Base-by-base conservation (phyloP, 2,113 vertebrate genomes). In the Noctilio leporinus region DNA sequence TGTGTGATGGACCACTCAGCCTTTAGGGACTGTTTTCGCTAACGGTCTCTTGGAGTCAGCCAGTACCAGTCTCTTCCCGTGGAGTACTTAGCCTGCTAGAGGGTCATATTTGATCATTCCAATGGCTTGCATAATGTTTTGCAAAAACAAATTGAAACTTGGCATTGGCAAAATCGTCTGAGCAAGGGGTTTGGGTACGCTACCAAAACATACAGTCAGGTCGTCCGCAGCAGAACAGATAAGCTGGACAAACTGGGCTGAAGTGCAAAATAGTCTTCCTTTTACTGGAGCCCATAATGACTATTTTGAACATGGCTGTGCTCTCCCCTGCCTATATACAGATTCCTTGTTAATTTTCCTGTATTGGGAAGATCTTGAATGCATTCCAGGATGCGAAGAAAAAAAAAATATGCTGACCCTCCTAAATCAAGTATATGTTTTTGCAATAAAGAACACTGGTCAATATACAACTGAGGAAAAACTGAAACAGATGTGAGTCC, bases 401-500 rank as follows among this genome's bases (percentile, higher is more conserved):
- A 93, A 78, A 93, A 78, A 86, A 89, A 94, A 88, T 51, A 98
- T 97, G 98, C 98, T 98, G 98, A 98, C 98, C 91, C 95, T 97
- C 95, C 96, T 97, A 98, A 98, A 98, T 97, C 40, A 87, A 97
- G 96, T 97, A 97, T 98, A 98, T 98, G 98, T 98, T 98, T 98
- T 98, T 98, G 98, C 98, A 98, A 98, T 98, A 98, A 98, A 98
- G 97, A 98, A 98, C 97, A 98, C 98, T 98, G 98, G 98, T 99
- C 98, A 99, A 98, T 98, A 98, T 98, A 98, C 98, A 98, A 98
- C 97, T 97, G 96, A 98, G 97, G 98, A 97, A 99, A 99, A 99
- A 98, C 98, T 97, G 98, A 98, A 98, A 97, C 98, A 98, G 98
- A 98, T 98, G 98, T 98, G 96, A 97, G 97, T 98, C 98, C 98